Base-by-base conservation (phyloP, 2,797 vertebrate species). In the Pseudotriccus pelzelni region DNA sequence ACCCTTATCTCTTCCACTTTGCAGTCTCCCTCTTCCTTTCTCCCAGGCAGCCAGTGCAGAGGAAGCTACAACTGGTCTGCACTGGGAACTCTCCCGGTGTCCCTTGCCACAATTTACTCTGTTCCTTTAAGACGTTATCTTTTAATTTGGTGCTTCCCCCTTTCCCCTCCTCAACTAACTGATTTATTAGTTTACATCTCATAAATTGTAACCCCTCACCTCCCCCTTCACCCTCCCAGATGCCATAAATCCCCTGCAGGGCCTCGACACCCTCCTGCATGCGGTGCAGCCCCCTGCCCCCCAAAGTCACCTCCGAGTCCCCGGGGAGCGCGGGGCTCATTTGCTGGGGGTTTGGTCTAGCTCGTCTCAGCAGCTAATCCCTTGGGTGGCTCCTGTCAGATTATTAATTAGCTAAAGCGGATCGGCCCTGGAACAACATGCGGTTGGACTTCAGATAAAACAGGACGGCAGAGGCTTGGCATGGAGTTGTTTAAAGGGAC, bases 391-490 rank as follows among this genome's bases (percentile, higher is more conserved):
- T 98, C 98, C 98, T 98, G 98, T 98, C 98, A 98, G 98, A 98
- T 98, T 98, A 98, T 98, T 98, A 98, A 98, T 98, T 98, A 98
- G 98, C 98, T 98, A 98, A 98, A 98, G 97, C 98, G 93, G 98
- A 98, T 98, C 96, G 97, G 97, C 97, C 98, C 97, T 98, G 97
- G 97, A 98, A 98, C 97, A 97, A 98, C 97, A 97, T 92, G 98
- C 97, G 83, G 96, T 96, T 96, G 97, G 98, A 98, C 98, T 98
- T 98, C 97, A 97, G 97, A 98, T 97, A 97, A 98, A 98, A 97
- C 96, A 97, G 97, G 97, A 95, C 39, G 80, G 95, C 96, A 95
- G 82, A 92, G 95, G 89, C 19, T 84, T 93, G 94, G 52, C 81
- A 49, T 96, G 92, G 73, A 94, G 87, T 91, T 88, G 94, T 94